Conservation (phyloP, 1,140 invertebrate species). For the Zeugodacus cucurbitae region DNA sequence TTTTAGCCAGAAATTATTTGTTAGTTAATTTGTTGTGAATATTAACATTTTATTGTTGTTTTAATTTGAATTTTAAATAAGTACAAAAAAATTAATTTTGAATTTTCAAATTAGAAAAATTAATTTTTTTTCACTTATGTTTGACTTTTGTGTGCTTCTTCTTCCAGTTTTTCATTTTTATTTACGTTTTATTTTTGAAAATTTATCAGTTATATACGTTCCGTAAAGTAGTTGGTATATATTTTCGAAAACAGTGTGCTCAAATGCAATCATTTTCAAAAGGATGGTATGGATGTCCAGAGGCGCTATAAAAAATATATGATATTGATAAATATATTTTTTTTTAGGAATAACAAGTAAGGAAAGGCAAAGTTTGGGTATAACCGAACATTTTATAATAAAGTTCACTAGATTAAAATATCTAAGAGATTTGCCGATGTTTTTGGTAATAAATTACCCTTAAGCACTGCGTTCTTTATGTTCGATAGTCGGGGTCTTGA, state of each 20-base stretch:
- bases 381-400: no score
- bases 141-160: background rate
- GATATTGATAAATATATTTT: background rate
- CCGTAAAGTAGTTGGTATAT: background rate
- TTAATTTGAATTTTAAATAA: background rate
- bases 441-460: no score
- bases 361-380: no score
- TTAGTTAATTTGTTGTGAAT: background rate
- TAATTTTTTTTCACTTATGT: background rate
- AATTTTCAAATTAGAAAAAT: no score
- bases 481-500: no score
- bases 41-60: background rate
- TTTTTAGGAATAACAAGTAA: background rate
- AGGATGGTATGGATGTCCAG: constrained; percentile 56
- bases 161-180: no score
- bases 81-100: background rate
- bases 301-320: constrained; percentile 46
- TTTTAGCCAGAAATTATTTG: background rate
- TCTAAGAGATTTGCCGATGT: no score
- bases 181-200: no score
- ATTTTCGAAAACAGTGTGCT: background rate
- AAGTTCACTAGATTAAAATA: no score
- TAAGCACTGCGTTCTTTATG: no score
- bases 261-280: constrained; percentile 44
- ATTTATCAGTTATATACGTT: no score